Evolutionary conservation across 2,797 vertebrate species (phyloP), one percentile per base, ranked within the genome.

Genomic region (Acomys russatus): DNA sequence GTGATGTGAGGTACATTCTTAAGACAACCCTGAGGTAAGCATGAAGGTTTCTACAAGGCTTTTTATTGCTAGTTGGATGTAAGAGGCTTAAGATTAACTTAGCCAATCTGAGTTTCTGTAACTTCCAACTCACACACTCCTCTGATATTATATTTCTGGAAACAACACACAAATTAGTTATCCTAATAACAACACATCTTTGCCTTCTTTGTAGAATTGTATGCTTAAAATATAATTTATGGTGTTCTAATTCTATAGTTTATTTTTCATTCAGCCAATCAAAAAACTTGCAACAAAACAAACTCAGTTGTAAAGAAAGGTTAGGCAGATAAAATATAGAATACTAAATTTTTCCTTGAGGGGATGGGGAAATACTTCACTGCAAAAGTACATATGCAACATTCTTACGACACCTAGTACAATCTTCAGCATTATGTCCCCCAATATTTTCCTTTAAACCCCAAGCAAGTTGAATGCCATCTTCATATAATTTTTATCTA

Each of bases 71-170:
- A 71, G 1, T 76, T 92, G 51, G 76, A 70, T 91, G 80, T 91
- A 90, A 92, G 22, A 66, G 76, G 87, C 6, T 86, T 91, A 35
- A 22, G n/a, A 8, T 54, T 88, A 74, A 71, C 63, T 96, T 79
- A 70, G 56, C 95, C 79, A 91, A 38, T 71, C 23, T 56, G 11
- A 95, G 54, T 63, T 77, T 92, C 87, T 95, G 38, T 87, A 95
- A 96, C 23, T 71, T 94, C 73, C 84, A 38, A 96, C 20, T 94
- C 92, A 96, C 15, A 80, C 84, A 95, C 76, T 96, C 49, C 93
- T 91, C 44, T 59, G 33, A 54, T 66, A 84, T 33, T 82, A n/a
- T 17, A 85, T 35, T 68, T 92, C 18, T 85, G 79, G 38, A 17
- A 44, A 78, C 28, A 96, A 93, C 33, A 68, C 14, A n/a, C 88